Percentiles rank a stretch among this genome's conserved stretches.
Evolutionary conservation across 2,113 vertebrate species (phyloP).

Genomic region (Rhinoptilus africanus): DNA sequence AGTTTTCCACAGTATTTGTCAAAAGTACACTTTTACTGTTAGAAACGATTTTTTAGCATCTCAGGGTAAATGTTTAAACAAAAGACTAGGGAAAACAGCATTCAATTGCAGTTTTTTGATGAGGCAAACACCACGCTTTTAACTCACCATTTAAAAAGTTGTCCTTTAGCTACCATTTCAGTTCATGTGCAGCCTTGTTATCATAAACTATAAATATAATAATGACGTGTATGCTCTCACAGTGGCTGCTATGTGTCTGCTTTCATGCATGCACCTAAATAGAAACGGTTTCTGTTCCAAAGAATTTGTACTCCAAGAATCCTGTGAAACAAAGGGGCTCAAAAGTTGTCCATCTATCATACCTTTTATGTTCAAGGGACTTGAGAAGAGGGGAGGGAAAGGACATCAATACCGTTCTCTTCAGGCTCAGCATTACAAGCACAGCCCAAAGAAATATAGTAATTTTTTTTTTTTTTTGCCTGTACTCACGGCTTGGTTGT

Average conservation of each 20-base stretch:
- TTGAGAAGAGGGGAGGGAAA: neutral
- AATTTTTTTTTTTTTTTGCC: neutral
- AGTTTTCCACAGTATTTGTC: conserved; percentile 22
- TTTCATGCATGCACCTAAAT: conserved; percentile 11
- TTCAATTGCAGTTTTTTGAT: conserved; percentile 8
- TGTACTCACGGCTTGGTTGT: neutral
- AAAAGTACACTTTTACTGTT: conserved; percentile 45
- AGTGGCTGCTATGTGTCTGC: neutral
- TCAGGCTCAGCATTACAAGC: neutral
- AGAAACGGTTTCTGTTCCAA: conserved; percentile 15
- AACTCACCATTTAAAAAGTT: neutral
- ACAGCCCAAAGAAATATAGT: neutral
- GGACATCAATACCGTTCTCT: neutral
- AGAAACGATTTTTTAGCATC: conserved; percentile 33
- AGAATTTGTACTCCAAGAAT: conserved; percentile 1
- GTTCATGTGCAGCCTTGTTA: neutral
- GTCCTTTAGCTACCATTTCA: neutral
- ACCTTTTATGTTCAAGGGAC: neutral
- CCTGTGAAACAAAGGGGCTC: neutral
- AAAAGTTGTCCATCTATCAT: neutral
- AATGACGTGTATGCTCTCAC: neutral
- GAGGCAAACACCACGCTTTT: neutral
- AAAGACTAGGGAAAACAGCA: conserved; percentile 5
- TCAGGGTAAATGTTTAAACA: conserved; percentile 44
- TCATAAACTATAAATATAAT: conserved; percentile 28